Percentiles rank a stretch among this genome's conserved stretches.
phyloP scores from a whole-genome alignment of 2,113 vertebrate genomes.

The Neotoma lepida region DNA sequence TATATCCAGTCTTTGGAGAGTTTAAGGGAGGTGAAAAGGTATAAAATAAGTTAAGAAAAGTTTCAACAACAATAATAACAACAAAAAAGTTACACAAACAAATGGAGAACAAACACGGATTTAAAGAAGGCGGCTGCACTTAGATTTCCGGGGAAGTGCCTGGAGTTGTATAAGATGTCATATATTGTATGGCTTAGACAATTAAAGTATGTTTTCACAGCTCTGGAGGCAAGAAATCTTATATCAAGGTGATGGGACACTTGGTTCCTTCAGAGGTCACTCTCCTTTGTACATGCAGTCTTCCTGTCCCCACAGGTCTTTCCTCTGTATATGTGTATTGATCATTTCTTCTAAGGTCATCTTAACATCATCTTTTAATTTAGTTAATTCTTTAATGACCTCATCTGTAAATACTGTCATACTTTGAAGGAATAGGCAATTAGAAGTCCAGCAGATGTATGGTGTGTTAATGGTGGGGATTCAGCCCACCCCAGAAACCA shows the following conservation, averaged over 20 bases:
- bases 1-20: not conserved
- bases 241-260: not conserved
- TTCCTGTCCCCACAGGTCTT: not conserved
- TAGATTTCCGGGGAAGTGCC: not conserved
- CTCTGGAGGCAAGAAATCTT: not conserved
- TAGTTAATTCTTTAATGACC: not conserved
- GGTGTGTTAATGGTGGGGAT: not conserved
- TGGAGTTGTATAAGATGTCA: not conserved
- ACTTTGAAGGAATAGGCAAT: not conserved
- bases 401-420: not conserved
- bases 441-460: not conserved
- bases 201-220: not conserved
- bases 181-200: not conserved
- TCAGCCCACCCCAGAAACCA: not conserved
- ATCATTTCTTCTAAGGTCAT: not conserved
- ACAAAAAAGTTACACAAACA: not conserved
- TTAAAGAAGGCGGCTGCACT: not conserved
- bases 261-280: not conserved
- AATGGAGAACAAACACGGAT: not conserved
- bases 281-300: not conserved
- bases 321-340: not conserved
- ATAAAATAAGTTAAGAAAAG: not conserved
- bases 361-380: constrained; percentile 1
- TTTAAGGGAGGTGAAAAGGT: not conserved
- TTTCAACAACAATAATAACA: not conserved